A percentile compares a stretch with the other conserved stretches of the same genome.
Evolutionary conservation across 2,113 vertebrate species (phyloP).

Genomic region (Petromus typicus): DNA sequence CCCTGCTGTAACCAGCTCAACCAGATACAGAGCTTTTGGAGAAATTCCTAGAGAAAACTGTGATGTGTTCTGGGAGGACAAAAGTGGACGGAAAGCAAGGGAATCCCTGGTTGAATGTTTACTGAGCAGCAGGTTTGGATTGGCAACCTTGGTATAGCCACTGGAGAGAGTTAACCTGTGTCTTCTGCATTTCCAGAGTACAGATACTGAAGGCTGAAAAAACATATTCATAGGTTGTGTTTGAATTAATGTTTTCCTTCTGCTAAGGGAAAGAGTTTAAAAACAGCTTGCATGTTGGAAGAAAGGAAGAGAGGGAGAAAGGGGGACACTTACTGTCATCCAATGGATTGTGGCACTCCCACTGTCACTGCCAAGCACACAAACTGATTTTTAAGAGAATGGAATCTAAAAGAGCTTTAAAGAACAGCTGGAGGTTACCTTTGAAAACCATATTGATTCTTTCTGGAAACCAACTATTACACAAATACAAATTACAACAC

Average conservation of each 20-base stretch:
- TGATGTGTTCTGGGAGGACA: neutral
- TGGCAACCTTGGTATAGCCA: neutral
- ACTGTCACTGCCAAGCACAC: neutral
- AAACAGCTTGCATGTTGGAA: neutral
- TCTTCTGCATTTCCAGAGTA: neutral
- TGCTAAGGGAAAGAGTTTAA: neutral
- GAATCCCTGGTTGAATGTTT: neutral
- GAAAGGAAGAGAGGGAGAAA: neutral
- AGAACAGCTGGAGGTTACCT: neutral
- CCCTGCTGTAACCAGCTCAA: neutral
- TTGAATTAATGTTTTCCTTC: constrained; percentile 18
- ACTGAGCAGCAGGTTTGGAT: neutral
- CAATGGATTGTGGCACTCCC: neutral
- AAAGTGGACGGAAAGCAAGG: neutral
- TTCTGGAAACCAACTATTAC: constrained; percentile 55
- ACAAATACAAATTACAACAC: neutral
- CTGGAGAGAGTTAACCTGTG: neutral
- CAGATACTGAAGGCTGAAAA: neutral
- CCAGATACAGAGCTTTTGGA: neutral
- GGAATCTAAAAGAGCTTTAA: neutral
- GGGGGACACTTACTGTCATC: neutral
- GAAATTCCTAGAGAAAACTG: neutral
- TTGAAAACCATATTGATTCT: neutral
- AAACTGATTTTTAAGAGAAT: neutral
- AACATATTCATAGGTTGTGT: neutral